Evolutionary conservation across 2,888 invertebrate species (phyloP).

Genomic region (Thalpophila matura): DNA sequence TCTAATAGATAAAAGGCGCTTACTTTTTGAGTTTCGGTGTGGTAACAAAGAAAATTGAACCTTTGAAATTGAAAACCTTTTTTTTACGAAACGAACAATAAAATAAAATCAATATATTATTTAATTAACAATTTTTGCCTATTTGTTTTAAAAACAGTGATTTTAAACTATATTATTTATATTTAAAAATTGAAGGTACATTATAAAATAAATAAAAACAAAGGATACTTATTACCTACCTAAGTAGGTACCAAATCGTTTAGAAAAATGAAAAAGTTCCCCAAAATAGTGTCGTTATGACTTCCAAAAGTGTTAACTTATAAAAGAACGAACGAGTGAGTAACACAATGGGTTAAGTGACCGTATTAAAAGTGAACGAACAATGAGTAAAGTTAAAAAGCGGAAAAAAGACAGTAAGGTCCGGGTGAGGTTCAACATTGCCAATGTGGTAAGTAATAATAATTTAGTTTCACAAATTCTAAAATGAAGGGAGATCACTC

Average conservation of each 20-base stretch:
- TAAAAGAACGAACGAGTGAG: slow-evolving; percentile 24
- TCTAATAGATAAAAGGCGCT: background rate
- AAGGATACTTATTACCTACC: no score
- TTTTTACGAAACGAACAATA: background rate
- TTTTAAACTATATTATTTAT: no score
- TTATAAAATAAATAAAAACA: no score
- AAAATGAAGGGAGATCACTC: background rate
- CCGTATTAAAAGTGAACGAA: slow-evolving; percentile 35
- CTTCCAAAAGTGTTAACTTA: background rate
- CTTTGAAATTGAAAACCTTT: background rate
- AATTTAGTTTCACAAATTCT: background rate
- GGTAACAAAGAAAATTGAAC: slow-evolving; percentile 4
- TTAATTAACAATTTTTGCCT: no score
- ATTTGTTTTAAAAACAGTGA: no score
- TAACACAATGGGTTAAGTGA: slow-evolving; percentile 53
- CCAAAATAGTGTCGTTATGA: background rate
- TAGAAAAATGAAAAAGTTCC: slow-evolving; percentile 4
- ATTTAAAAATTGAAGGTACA: no score
- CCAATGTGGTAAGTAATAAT: slow-evolving; percentile 74
- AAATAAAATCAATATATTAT: no score
- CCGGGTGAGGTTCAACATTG: slow-evolving; percentile 80
- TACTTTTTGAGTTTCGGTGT: background rate
- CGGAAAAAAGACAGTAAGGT: slow-evolving; percentile 80
- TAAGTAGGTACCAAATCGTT: no score
- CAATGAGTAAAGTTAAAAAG: slow-evolving; percentile 76